A percentile compares a stretch with the other conserved stretches of the same genome.
These are phyloP conservation scores for Microchirus variegatus DNA, from an alignment of 2,797 vertebrate species.

Conservation along the genomic window DNA sequence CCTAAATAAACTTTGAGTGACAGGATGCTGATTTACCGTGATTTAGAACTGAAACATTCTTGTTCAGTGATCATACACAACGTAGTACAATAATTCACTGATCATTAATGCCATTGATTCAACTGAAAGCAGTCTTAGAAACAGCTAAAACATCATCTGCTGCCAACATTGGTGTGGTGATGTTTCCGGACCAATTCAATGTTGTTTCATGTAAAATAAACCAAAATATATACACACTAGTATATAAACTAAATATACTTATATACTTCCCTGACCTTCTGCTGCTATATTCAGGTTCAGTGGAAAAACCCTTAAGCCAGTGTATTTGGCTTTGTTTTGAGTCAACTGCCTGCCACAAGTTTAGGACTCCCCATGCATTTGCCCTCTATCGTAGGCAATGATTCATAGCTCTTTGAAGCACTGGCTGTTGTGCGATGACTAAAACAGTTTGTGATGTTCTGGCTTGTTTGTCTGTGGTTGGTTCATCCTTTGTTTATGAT, in stretches of 20 bases:
- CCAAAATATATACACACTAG: too few relatives aligned
- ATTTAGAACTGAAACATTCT: too few relatives aligned
- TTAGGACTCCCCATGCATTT: constrained; percentile 50
- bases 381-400: constrained; percentile 50
- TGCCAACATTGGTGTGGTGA: too few relatives aligned
- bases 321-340: constrained; percentile 23
- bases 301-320: constrained; percentile 31
- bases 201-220: too few relatives aligned
- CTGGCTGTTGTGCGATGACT: constrained; percentile 15
- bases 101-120: too few relatives aligned
- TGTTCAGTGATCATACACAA: too few relatives aligned
- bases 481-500: neutral
- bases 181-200: too few relatives aligned
- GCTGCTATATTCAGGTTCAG: constrained; percentile 9
- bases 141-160: too few relatives aligned
- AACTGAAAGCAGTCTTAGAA: too few relatives aligned
- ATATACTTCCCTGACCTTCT: constrained; percentile 3
- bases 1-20: too few relatives aligned
- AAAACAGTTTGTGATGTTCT: constrained; percentile 14
- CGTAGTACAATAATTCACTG: too few relatives aligned
- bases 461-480: neutral
- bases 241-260: too few relatives aligned
- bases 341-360: constrained; percentile 50
- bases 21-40: neutral
- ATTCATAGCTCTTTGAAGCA: constrained; percentile 42